A percentile compares a stretch with the other conserved stretches of the same genome.
Conservation (phyloP, 2,797 vertebrate species). For the Notamacropus eugenii region DNA sequence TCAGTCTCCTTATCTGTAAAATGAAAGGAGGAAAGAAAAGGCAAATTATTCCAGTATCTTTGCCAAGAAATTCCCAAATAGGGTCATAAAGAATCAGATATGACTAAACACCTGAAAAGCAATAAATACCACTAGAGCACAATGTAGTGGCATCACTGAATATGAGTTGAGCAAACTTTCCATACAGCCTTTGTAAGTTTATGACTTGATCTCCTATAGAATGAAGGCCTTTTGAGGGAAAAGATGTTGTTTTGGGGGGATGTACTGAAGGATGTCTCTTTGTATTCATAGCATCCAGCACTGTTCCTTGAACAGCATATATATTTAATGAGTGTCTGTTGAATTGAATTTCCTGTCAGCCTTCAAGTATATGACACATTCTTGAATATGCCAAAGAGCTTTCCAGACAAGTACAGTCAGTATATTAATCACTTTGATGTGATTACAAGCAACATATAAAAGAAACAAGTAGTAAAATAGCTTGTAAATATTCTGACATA, state of each 20-base stretch:
- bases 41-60: neutral
- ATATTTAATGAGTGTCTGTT: neutral
- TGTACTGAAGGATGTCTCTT: neutral
- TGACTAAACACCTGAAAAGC: neutral
- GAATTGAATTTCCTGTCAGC: neutral
- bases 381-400: neutral
- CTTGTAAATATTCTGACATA: neutral
- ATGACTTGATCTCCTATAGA: neutral
- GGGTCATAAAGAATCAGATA: neutral
- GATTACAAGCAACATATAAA: neutral
- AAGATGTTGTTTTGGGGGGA: neutral
- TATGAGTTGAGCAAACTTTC: neutral
- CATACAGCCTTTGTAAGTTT: neutral
- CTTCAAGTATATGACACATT: neutral
- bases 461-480: neutral
- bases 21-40: neutral
- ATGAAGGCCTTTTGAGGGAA: neutral
- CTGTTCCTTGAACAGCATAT: neutral
- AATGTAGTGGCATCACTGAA: neutral
- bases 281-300: neutral
- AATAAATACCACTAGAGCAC: neutral
- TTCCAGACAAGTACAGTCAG: neutral
- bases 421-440: neutral
- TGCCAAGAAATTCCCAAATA: neutral
- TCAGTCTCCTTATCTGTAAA: neutral